Evolutionary conservation across 1,140 invertebrate species (phyloP).

Genomic region (Tenebrio molitor): DNA sequence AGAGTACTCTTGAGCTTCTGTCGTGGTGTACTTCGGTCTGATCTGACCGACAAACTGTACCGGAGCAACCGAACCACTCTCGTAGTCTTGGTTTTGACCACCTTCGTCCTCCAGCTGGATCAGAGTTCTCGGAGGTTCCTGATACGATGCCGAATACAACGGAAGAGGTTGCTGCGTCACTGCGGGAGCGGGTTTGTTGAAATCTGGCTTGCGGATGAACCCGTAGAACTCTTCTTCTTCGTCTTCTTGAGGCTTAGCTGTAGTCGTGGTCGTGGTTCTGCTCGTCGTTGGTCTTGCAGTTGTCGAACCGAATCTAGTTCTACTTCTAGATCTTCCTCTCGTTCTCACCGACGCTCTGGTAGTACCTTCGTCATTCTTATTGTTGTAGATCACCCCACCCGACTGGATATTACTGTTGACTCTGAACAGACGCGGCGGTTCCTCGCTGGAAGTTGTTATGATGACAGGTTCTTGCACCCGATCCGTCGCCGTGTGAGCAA

Average conservation of each 20-base stretch:
- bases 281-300: conserved; percentile 63
- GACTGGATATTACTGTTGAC: conserved; percentile 52
- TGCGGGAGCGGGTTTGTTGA: conserved; percentile 47
- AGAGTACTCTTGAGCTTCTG: conserved; percentile 46
- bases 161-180: conserved; percentile 35
- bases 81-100: conserved; percentile 8
- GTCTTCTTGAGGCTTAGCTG: conserved; percentile 40
- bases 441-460: conserved; percentile 41
- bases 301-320: conserved; percentile 46
- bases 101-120: conserved; percentile 26
- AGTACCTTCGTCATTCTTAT: conserved; percentile 29
- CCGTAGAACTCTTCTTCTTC: conserved; percentile 64
- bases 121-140: not conserved
- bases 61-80: conserved; percentile 27
- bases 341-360: conserved; percentile 46
- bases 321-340: conserved; percentile 59
- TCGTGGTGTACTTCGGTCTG: conserved; percentile 60
- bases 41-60: conserved; percentile 63
- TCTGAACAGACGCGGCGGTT: conserved; percentile 2
- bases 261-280: conserved; percentile 45
- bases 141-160: conserved; percentile 3
- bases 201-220: conserved; percentile 62
- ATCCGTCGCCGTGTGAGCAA: conserved; percentile 44
- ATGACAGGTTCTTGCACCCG: conserved; percentile 30
- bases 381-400: conserved; percentile 50